Percentiles rank a stretch among this genome's conserved stretches.
Conservation (phyloP, 2,113 vertebrate species). For the Nipponia nippon region DNA sequence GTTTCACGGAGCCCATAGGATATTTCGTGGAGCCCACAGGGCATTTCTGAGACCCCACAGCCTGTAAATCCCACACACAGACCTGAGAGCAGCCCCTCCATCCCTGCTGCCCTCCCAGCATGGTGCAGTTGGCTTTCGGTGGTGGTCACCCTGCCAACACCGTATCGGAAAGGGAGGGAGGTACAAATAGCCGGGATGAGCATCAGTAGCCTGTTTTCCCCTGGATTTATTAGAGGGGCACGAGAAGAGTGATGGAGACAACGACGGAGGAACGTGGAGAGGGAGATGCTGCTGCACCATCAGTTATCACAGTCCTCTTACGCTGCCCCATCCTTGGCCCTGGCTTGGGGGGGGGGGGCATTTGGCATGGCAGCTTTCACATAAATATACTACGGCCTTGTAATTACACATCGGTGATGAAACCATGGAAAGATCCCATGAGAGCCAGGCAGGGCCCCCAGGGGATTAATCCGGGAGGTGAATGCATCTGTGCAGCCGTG, state of each 20-base stretch:
- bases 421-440: background rate
- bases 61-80: background rate
- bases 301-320: background rate
- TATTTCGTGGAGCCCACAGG: background rate
- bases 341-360: background rate
- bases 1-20: background rate
- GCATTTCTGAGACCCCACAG: background rate
- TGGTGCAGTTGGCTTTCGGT: accelerated
- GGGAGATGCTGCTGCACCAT: background rate
- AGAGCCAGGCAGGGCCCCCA: background rate
- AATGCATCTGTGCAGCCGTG: background rate
- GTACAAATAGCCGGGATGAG: background rate
- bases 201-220: background rate
- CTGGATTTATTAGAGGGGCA: background rate
- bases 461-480: background rate
- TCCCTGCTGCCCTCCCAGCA: accelerated
- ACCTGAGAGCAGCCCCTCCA: background rate
- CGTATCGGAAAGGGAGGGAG: background rate
- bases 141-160: background rate
- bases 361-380: background rate
- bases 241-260: background rate
- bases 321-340: background rate
- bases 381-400: background rate
- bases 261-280: background rate
- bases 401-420: background rate